phyloP scores from a whole-genome alignment of 35 echinoderm and acorn worm species.

The Strongylocentrotus purpuratus region DNA sequence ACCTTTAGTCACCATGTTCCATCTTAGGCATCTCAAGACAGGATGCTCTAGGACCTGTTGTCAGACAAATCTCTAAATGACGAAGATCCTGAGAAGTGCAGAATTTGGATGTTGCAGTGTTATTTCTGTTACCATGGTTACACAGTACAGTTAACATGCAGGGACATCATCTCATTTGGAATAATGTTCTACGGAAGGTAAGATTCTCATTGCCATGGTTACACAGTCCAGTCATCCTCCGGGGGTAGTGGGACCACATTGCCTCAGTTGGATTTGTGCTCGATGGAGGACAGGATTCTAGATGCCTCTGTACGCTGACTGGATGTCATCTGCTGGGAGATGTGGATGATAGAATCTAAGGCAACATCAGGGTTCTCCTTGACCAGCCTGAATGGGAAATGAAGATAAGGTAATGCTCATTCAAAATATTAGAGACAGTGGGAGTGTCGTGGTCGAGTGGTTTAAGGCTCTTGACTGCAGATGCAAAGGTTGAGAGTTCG shows the following conservation, averaged over 20 bases:
- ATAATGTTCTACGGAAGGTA: not conserved
- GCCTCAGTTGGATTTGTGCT: conserved; percentile 38
- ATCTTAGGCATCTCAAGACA: no score
- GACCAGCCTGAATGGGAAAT: conserved; percentile 62
- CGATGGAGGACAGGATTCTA: conserved; percentile 63
- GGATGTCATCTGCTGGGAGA: conserved; percentile 80
- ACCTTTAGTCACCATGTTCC: no score
- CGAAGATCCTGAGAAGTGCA: no score
- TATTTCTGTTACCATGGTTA: not conserved
- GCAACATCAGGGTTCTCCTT: conserved; percentile 90
- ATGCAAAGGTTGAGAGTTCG: no score
- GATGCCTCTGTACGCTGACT: conserved; percentile 76
- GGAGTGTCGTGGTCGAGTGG: no score
- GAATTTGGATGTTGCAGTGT: no score
- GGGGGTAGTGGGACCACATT: not conserved
- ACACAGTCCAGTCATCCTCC: not conserved
- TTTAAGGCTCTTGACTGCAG: no score
- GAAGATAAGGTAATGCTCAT: not conserved
- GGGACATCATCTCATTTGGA: no score
- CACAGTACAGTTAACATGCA: not conserved
- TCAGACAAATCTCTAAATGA: no score
- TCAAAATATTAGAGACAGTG: not conserved
- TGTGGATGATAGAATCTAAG: conserved; percentile 91
- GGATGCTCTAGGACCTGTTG: no score
- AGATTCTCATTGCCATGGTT: not conserved